Conservation (phyloP, 2,113 vertebrate species). For the Electrona antarctica region DNA sequence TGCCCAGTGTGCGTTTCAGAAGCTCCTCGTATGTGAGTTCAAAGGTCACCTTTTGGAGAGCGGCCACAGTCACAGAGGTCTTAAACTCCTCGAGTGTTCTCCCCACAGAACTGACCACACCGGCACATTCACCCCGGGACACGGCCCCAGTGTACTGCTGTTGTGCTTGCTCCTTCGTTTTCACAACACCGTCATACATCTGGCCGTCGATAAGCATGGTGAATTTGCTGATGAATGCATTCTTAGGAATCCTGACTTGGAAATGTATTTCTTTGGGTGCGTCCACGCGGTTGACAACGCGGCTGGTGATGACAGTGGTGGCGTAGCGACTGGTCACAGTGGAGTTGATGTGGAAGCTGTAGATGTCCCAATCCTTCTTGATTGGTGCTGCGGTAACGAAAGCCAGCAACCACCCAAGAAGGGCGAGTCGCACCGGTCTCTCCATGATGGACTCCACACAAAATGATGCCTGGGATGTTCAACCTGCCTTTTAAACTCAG, state of each 20-base stretch:
- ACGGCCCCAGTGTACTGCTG: conserved; percentile 88
- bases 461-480: conserved; percentile 12
- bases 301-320: conserved; percentile 88
- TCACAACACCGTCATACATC: conserved; percentile 86
- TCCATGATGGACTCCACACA: background rate
- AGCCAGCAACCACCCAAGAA: no score
- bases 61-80: conserved; percentile 85
- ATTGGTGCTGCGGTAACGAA: no score
- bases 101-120: conserved; percentile 90
- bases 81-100: conserved; percentile 92
- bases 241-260: no score
- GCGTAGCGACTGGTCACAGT: conserved; percentile 90
- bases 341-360: conserved; percentile 86
- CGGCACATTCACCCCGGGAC: conserved; percentile 87
- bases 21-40: conserved; percentile 40
- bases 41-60: conserved; percentile 66
- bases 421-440: no score
- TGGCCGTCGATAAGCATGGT: conserved; percentile 87
- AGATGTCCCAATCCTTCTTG: no score
- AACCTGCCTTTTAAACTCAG: conserved; percentile 43
- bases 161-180: conserved; percentile 87
- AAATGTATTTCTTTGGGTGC: conserved; percentile 84
- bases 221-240: conserved; percentile 78
- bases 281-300: conserved; percentile 82
- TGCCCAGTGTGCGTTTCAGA: conserved; percentile 84